phyloP scores from a whole-genome alignment of 2,888 invertebrate species.

The Chymomyza amoena region DNA sequence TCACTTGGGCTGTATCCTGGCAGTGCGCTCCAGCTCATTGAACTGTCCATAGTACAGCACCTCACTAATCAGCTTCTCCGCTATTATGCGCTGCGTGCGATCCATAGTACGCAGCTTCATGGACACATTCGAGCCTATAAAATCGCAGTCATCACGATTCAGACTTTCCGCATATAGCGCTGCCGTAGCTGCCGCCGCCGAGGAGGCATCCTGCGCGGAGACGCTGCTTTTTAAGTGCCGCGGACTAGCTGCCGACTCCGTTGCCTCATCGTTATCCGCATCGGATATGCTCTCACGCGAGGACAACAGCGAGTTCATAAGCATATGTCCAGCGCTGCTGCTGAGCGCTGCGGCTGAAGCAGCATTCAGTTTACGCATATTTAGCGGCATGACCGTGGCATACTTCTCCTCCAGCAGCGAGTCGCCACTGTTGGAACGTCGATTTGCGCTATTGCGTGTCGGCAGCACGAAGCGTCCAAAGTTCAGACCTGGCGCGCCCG shows the following conservation, averaged over 20 bases:
- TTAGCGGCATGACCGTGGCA: slow-evolving; percentile 61
- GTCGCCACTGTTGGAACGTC: slow-evolving; percentile 39
- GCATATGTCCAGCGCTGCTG: slow-evolving; percentile 68
- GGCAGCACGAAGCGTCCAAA: slow-evolving; percentile 73
- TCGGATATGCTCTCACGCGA: slow-evolving; percentile 74
- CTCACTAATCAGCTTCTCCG: slow-evolving; percentile 77
- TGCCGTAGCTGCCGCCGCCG: slow-evolving; percentile 69
- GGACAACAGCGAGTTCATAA: slow-evolving; percentile 69
- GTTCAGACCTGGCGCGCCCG: slow-evolving; percentile 59
- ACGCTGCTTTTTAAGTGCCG: slow-evolving; percentile 60
- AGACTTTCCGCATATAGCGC: slow-evolving; percentile 73
- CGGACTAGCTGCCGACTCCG: slow-evolving; percentile 62
- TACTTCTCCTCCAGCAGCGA: slow-evolving; percentile 25
- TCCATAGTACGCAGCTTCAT: slow-evolving; percentile 76
- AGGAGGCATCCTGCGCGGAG: slow-evolving; percentile 62
- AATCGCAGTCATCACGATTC: slow-evolving; percentile 75
- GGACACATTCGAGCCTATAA: slow-evolving; percentile 76
- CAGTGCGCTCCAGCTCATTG: slow-evolving; percentile 76
- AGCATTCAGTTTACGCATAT: slow-evolving; percentile 69
- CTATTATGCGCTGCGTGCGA: slow-evolving; percentile 77
- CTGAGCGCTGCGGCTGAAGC: slow-evolving; percentile 35
- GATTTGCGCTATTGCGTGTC: slow-evolving; percentile 48
- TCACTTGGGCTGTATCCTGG: slow-evolving; percentile 77
- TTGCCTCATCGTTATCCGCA: slow-evolving; percentile 59
- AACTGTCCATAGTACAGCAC: slow-evolving; percentile 77